Evolutionary conservation across 1,140 invertebrate genomes (phyloP), one percentile per base, ranked within the genome.

Genomic region (Solen grandis): DNA sequence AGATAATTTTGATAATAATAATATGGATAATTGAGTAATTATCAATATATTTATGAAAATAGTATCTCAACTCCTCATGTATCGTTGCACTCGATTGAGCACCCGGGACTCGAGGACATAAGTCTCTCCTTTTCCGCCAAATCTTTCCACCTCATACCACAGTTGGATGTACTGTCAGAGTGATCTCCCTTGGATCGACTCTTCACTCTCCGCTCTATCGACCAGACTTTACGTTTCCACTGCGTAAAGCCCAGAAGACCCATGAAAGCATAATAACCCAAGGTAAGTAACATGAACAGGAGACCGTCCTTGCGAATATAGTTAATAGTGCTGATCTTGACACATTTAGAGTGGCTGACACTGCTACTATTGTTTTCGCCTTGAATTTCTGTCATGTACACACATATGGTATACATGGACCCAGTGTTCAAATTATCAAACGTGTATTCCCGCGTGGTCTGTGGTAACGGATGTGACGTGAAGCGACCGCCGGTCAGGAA

Each of bases 191-290:
- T 38, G 25, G 33, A 36, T 59, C 35, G 55, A n/a, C 59, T 72
- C 41, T 72, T 72, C 8, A 54, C 38, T 2, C 25, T 3, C 2
- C 38, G 33, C 36, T 31, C 54, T 57, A 72, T 54, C 27, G 41
- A n/a, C 69, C 52, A 59, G 5, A 55, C 8, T 25, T 50, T 54
- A 10, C 69, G 69, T 27, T 72, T 72, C 69, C 69, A 72, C 33
- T 72, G 69, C 13, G 69, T 72, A 27, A 57, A 72, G 10, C 69
- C 69, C 38, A 72, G 22, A 25, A 72, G 54, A n/a, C 50, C 54
- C 69, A 72, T 72, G n/a, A 72, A 72, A 13, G 69, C 69, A 41
- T 72, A 72, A 19, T 72, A 72, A 3, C 69, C 69, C 22, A 57
- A 27, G 1, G 69, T 57, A 72, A 72, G 55, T 16, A 72, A 27